phyloP scores from a whole-genome alignment of 2,888 invertebrate genomes.

The Clivina fossor region DNA sequence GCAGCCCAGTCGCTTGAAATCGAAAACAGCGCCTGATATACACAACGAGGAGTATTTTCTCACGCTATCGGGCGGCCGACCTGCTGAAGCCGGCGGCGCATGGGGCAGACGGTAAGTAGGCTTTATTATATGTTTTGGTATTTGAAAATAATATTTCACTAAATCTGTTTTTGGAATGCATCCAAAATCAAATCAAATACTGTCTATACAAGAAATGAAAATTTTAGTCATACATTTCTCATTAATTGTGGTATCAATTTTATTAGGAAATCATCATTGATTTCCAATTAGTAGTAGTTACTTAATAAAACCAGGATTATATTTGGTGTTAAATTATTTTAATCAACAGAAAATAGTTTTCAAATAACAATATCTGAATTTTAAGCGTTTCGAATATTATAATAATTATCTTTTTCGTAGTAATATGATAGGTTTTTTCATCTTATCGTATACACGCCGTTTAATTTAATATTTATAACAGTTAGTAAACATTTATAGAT shows the following conservation, averaged over 20 bases:
- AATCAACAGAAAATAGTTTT: no score
- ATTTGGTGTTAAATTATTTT: no score
- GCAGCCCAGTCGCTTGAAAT: slow-evolving; percentile 47
- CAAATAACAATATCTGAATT: no score
- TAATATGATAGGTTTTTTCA: no score
- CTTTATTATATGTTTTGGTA: neutral
- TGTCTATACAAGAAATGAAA: neutral
- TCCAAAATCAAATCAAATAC: slow-evolving; percentile 1
- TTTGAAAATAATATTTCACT: slow-evolving; percentile 2
- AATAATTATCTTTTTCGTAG: no score
- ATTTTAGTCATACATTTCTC: neutral
- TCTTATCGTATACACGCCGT: no score
- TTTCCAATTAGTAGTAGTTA: no score
- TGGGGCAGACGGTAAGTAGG: slow-evolving; percentile 54
- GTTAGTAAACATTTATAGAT: no score
- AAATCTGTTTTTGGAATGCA: no score
- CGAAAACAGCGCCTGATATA: slow-evolving; percentile 77
- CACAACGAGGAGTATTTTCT: slow-evolving; percentile 88
- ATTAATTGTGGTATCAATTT: slow-evolving; percentile 4
- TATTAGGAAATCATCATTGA: slow-evolving; percentile 5
- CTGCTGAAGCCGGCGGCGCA: slow-evolving; percentile 45
- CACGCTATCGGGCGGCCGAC: slow-evolving; percentile 59
- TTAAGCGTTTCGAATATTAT: no score
- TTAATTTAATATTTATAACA: no score
- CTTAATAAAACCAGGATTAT: no score